Evolutionary conservation across 2,113 vertebrate species (phyloP).

Genomic region (Garra rufa): DNA sequence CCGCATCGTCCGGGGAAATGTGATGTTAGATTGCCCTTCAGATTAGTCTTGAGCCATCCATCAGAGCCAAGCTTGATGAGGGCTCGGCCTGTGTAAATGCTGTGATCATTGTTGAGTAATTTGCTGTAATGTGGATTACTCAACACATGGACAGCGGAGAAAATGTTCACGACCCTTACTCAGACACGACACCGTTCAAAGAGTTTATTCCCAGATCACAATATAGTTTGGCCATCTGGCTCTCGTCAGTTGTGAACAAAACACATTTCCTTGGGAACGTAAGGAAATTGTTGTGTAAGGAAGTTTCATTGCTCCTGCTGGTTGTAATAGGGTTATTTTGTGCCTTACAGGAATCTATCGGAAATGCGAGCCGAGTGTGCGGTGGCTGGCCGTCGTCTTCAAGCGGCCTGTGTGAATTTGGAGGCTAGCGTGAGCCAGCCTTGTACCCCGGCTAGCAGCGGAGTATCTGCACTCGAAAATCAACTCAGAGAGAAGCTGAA

Average conservation of each 20-base stretch:
- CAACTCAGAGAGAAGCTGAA: conserved; percentile 77
- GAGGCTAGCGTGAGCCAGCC: conserved; percentile 67
- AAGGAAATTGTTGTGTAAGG: conserved; percentile 37
- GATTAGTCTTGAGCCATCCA: conserved; percentile 65
- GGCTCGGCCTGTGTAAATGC: conserved; percentile 57
- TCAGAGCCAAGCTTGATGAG: conserved; percentile 61
- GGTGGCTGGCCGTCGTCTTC: conserved; percentile 67
- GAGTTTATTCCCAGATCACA: conserved; percentile 51
- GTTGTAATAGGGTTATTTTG: not conserved
- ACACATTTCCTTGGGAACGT: conserved; percentile 47
- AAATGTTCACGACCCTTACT: conserved; percentile 54
- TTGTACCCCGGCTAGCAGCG: conserved; percentile 58
- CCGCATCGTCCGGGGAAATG: conserved; percentile 54
- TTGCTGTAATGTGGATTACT: conserved; percentile 67
- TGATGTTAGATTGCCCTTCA: conserved; percentile 59
- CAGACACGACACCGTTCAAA: conserved; percentile 64
- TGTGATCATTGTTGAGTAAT: conserved; percentile 62
- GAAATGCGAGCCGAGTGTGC: conserved; percentile 76
- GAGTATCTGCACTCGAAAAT: conserved; percentile 69
- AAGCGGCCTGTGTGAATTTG: conserved; percentile 75
- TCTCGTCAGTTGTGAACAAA: conserved; percentile 50
- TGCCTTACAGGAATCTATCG: conserved; percentile 74
- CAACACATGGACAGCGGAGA: conserved; percentile 58
- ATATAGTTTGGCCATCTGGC: conserved; percentile 58
- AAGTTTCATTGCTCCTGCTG: conserved; percentile 19